phyloP scores from a whole-genome alignment of 1,140 invertebrate genomes.

The Drosophila santomea region DNA sequence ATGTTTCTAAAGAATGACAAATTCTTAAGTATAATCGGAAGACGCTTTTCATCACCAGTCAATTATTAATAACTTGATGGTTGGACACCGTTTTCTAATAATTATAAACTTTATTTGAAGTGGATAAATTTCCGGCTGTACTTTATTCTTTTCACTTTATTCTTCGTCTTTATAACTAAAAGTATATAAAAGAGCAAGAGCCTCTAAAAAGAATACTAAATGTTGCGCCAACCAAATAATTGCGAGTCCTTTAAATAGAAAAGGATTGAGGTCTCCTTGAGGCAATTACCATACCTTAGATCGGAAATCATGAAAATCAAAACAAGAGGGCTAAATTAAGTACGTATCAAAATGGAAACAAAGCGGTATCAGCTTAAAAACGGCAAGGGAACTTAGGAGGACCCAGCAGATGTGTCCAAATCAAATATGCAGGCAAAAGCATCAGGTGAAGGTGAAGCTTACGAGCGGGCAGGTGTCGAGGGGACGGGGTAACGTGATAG shows the following conservation, averaged over 20 bases:
- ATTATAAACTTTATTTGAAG: too few relatives aligned
- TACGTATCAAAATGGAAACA: constrained; percentile 7
- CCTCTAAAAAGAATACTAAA: too few relatives aligned
- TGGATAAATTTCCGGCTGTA: too few relatives aligned
- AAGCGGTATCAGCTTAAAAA: neutral
- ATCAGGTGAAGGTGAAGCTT: constrained; percentile 31
- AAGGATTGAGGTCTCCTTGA: constrained; percentile 11
- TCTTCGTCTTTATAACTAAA: too few relatives aligned
- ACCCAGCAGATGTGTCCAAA: constrained; percentile 7
- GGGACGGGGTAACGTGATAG: constrained; percentile 1
- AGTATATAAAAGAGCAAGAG: too few relatives aligned
- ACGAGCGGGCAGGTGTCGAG: neutral
- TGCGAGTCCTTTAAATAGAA: neutral
- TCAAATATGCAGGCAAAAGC: constrained; percentile 34
- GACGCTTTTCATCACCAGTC: too few relatives aligned
- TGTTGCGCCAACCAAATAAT: too few relatives aligned
- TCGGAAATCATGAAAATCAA: constrained; percentile 40
- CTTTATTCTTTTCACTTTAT: too few relatives aligned
- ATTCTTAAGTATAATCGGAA: too few relatives aligned
- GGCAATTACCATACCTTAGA: constrained; percentile 55
- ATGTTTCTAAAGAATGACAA: too few relatives aligned
- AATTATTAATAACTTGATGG: too few relatives aligned
- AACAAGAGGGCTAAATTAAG: constrained; percentile 16
- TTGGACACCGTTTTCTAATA: too few relatives aligned
- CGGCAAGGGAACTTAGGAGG: neutral